A percentile compares a stretch with the other conserved stretches of the same genome.
phyloP scores from a whole-genome alignment of 1,140 invertebrate genomes.

The Drosophila pachea region DNA sequence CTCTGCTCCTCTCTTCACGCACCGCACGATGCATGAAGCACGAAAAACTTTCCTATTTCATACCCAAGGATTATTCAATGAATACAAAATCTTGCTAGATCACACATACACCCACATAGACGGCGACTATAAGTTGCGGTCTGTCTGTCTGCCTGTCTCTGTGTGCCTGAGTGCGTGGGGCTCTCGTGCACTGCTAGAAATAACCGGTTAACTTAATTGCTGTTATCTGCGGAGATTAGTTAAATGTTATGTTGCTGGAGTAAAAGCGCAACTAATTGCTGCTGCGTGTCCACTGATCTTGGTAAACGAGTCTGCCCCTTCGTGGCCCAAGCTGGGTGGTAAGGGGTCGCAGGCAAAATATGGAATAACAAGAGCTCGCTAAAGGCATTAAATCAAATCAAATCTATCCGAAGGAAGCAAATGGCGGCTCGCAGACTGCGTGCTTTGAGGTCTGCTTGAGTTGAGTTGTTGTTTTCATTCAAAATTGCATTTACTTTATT shows the following conservation, averaged over 20 bases:
- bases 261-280: neutral
- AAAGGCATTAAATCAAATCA: too few relatives aligned
- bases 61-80: conserved; percentile 74
- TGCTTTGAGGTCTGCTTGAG: too few relatives aligned
- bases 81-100: conserved; percentile 75
- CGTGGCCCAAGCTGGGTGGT: too few relatives aligned
- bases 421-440: too few relatives aligned
- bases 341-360: too few relatives aligned
- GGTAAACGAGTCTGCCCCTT: too few relatives aligned
- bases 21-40: conserved; percentile 16
- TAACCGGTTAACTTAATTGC: conserved; percentile 5
- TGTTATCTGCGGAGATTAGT: neutral
- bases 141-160: conserved; percentile 46
- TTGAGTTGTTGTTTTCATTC: too few relatives aligned
- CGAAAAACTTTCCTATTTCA: conserved; percentile 74
- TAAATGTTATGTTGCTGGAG: neutral
- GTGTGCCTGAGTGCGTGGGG: conserved; percentile 44
- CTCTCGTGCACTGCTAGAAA: conserved; percentile 57
- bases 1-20: neutral
- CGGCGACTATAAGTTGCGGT: conserved; percentile 66
- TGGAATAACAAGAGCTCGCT: too few relatives aligned
- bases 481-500: too few relatives aligned
- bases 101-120: conserved; percentile 53
- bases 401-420: too few relatives aligned
- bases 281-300: too few relatives aligned